phyloP scores from a whole-genome alignment of 2,888 invertebrate genomes.

The Opisthograptis luteolata region DNA sequence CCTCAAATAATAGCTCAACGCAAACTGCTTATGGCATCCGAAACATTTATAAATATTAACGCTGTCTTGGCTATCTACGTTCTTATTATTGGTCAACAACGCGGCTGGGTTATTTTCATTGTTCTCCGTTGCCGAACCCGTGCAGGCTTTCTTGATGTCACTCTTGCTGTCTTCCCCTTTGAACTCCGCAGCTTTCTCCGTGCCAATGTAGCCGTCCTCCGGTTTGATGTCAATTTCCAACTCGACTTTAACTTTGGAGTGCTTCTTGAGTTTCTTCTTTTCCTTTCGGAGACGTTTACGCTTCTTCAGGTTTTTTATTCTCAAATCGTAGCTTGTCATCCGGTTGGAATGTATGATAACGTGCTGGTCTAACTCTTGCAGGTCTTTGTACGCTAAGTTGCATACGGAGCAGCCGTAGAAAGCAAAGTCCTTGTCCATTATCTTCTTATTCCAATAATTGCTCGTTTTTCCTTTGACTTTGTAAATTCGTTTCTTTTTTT shows the following conservation, averaged over 20 bases:
- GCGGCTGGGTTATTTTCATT: constrained; percentile 24
- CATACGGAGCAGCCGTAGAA: constrained; percentile 75
- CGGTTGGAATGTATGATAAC: constrained; percentile 68
- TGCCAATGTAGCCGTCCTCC: constrained; percentile 73
- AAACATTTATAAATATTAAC: constrained; percentile 77
- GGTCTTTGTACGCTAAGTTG: constrained; percentile 57
- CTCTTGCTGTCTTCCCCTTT: background rate
- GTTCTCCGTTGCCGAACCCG: background rate
- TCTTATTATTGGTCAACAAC: constrained; percentile 32
- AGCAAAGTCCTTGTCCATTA: constrained; percentile 62
- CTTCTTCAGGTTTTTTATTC: constrained; percentile 63
- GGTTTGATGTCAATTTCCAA: constrained; percentile 68
- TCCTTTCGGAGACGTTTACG: constrained; percentile 64
- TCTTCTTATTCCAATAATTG: constrained; percentile 68
- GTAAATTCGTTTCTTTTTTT: constrained; percentile 29
- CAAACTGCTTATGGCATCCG: constrained; percentile 73
- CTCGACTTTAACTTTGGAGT: constrained; percentile 44
- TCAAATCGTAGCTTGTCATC: constrained; percentile 70
- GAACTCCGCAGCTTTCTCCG: constrained; percentile 53
- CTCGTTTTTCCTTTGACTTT: constrained; percentile 49
- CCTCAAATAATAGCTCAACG: constrained; percentile 72
- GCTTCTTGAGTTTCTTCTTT: constrained; percentile 58
- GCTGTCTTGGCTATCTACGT: constrained; percentile 27
- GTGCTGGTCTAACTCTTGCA: constrained; percentile 66
- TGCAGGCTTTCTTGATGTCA: constrained; percentile 1